Conservation (phyloP, 2,888 invertebrate species). For the Ypsolopha scabrella region DNA sequence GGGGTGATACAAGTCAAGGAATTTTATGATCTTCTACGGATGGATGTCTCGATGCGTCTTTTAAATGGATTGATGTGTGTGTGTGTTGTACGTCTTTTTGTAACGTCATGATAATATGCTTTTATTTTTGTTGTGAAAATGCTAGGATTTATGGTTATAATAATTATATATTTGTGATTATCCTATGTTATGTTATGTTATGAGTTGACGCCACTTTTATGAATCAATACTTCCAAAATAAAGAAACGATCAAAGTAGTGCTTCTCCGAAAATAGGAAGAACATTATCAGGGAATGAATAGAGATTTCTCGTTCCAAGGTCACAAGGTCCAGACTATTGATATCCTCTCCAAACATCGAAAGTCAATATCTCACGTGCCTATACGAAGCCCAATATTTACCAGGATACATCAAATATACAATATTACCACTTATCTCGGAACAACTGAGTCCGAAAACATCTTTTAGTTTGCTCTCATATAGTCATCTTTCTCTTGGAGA, state of each 20-base stretch:
- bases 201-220: too few relatives aligned
- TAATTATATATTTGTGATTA: too few relatives aligned
- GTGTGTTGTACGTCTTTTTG: background rate
- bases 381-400: constrained; percentile 60
- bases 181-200: too few relatives aligned
- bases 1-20: constrained; percentile 10
- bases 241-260: too few relatives aligned
- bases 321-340: constrained; percentile 36
- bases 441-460: constrained; percentile 55
- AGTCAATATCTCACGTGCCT: constrained; percentile 63
- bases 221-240: too few relatives aligned
- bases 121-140: too few relatives aligned
- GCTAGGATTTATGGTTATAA: too few relatives aligned
- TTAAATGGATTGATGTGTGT: constrained; percentile 7
- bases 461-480: background rate
- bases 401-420: constrained; percentile 35
- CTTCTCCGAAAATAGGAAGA: too few relatives aligned
- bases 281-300: too few relatives aligned
- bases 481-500: constrained; percentile 22
- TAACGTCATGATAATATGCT: too few relatives aligned
- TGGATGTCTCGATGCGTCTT: constrained; percentile 7
- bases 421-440: constrained; percentile 65
- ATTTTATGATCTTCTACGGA: constrained; percentile 15
- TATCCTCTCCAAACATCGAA: constrained; percentile 56
- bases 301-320: constrained; percentile 33